phyloP scores from a whole-genome alignment of 2,888 invertebrate species.

The Pyrrhia umbra region DNA sequence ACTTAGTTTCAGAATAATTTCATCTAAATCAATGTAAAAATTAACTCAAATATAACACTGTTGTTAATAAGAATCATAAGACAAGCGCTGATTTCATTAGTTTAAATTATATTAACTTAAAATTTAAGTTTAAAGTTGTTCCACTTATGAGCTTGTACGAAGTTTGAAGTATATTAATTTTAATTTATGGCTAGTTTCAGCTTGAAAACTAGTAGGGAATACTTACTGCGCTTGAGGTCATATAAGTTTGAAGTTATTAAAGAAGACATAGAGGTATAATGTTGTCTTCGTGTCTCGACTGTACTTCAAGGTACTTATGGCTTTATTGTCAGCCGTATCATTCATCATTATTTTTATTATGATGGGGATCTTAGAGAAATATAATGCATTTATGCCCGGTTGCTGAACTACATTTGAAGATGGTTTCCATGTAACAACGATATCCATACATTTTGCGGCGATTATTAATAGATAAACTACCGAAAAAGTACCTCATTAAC shows the following conservation, averaged over 20 bases:
- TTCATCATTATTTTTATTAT: not conserved
- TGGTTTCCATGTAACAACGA: not conserved
- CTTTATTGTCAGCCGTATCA: no score
- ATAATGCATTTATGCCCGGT: not conserved
- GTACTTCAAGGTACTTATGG: no score
- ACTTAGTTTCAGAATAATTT: no score
- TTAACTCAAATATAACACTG: not conserved
- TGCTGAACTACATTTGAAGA: no score
- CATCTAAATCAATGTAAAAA: no score
- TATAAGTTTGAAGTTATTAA: conserved; percentile 25
- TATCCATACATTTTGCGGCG: no score
- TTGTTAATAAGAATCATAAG: conserved; percentile 14
- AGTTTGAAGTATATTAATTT: conserved; percentile 53
- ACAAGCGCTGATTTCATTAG: conserved; percentile 41
- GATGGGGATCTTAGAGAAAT: not conserved
- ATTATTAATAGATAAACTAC: no score
- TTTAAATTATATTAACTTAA: conserved; percentile 37
- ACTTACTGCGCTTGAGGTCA: conserved; percentile 8
- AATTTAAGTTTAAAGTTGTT: conserved; percentile 28
- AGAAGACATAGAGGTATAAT: conserved; percentile 15
- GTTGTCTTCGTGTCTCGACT: not conserved
- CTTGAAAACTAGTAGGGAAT: conserved; percentile 25
- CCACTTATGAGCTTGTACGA: conserved; percentile 24
- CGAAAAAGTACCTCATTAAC: no score
- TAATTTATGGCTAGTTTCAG: conserved; percentile 42